Percentiles rank a stretch among this genome's conserved stretches.
Evolutionary conservation across 2,888 invertebrate genomes (phyloP).

Genomic region (Neoscelio sp.): DNA sequence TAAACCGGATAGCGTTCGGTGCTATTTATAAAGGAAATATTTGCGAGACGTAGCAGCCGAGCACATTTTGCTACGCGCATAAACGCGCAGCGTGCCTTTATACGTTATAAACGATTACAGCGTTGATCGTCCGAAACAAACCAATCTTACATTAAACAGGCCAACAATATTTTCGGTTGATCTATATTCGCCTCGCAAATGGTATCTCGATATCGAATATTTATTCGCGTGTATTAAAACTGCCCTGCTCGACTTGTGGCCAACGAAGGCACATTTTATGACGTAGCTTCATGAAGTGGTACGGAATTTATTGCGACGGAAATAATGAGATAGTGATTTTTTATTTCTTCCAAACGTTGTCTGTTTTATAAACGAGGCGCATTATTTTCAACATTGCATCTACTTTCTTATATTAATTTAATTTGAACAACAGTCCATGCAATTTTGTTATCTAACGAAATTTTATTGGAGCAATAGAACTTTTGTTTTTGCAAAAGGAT

Average conservation of each 20-base stretch:
- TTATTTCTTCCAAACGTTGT: too few species aligned
- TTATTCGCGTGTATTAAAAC: constrained; percentile 16
- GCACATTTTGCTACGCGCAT: constrained; percentile 68
- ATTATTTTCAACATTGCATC: too few species aligned
- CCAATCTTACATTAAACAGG: constrained; percentile 49
- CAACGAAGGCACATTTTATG: constrained; percentile 11
- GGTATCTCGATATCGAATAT: constrained; percentile 17
- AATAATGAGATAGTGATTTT: constrained; percentile 1
- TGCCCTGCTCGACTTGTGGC: constrained; percentile 5
- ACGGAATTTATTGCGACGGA: neutral
- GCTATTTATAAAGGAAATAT: constrained; percentile 82
- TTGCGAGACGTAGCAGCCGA: constrained; percentile 74
- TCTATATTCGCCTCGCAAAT: constrained; percentile 10
- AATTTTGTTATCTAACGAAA: too few species aligned
- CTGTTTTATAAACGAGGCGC: too few species aligned
- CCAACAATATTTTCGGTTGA: constrained; percentile 35
- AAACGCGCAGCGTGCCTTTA: constrained; percentile 44
- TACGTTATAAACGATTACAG: constrained; percentile 48
- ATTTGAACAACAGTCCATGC: too few species aligned
- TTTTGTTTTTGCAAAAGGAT: too few species aligned
- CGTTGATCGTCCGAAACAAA: constrained; percentile 45
- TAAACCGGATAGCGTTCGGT: constrained; percentile 74
- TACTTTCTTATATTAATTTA: too few species aligned
- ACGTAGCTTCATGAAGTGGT: constrained; percentile 1
- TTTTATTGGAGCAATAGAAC: too few species aligned